These are phyloP conservation scores for Crypturellus undulatus DNA, from an alignment of 2,113 vertebrate genomes.

Conservation along the genomic window DNA sequence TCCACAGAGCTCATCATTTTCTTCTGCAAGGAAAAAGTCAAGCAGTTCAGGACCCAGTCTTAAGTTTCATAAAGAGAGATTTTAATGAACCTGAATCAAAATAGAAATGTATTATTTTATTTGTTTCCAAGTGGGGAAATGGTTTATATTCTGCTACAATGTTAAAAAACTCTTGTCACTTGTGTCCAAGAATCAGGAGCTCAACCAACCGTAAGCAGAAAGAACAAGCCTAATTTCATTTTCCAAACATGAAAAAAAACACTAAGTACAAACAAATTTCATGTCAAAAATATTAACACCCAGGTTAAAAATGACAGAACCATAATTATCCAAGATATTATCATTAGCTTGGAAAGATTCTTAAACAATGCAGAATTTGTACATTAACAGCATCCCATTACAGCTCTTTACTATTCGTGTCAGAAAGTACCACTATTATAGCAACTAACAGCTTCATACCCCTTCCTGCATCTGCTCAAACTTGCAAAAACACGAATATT, in stretches of 20 bases:
- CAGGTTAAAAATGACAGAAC: conserved; percentile 27
- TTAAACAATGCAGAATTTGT: not conserved
- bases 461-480: conserved; percentile 48
- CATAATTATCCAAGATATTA: conserved; percentile 36
- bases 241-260: not conserved
- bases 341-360: not conserved
- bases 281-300: conserved; percentile 7
- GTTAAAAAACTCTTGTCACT: not conserved
- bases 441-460: conserved; percentile 34
- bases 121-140: not conserved
- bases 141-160: not conserved
- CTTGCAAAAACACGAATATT: conserved; percentile 45
- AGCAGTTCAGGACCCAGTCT: not conserved
- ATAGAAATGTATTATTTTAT: not conserved
- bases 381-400: not conserved
- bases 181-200: not conserved
- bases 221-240: conserved; percentile 7
- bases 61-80: conserved; percentile 6
- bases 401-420: not conserved
- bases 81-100: conserved; percentile 27
- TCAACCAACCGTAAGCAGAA: not conserved
- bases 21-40: not conserved
- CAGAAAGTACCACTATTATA: conserved; percentile 16
- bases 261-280: not conserved
- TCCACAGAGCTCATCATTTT: not conserved